Evolutionary conservation across 2,797 vertebrate genomes (phyloP).

Genomic region (Hypotaenidia philippensis): DNA sequence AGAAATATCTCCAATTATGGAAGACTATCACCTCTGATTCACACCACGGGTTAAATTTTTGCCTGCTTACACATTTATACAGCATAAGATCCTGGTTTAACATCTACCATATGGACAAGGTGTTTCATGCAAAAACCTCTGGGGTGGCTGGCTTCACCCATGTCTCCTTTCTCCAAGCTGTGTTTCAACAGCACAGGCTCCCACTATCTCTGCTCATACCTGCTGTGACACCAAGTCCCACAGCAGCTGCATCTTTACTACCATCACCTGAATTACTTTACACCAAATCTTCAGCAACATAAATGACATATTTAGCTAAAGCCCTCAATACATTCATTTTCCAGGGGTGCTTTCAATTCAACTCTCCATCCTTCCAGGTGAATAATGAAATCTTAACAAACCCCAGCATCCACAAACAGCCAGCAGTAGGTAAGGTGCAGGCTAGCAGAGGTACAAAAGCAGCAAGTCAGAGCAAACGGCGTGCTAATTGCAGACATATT

Average conservation of each 20-base stretch:
- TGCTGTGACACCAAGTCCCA: background rate
- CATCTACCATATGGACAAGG: background rate
- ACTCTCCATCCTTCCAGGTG: background rate
- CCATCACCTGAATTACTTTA: background rate
- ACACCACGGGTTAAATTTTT: background rate
- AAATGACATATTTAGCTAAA: background rate
- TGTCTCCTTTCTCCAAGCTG: background rate
- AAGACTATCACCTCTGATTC: background rate
- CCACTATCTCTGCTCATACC: background rate
- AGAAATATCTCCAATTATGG: background rate
- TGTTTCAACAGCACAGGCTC: background rate
- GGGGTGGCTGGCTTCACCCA: background rate
- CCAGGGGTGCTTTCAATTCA: background rate
- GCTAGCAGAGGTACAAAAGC: slow-evolving; percentile 35
- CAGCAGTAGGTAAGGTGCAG: background rate
- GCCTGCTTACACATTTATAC: background rate
- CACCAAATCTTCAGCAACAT: background rate
- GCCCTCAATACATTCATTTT: background rate
- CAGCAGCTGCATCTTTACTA: background rate
- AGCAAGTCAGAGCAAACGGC: slow-evolving; percentile 29
- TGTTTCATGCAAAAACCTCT: background rate
- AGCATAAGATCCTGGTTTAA: background rate
- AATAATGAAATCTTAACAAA: background rate
- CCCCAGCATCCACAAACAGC: background rate
- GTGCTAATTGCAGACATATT: slow-evolving; percentile 53